phyloP scores from a whole-genome alignment of 2,797 vertebrate species.

The Calcarius lapponicus region DNA sequence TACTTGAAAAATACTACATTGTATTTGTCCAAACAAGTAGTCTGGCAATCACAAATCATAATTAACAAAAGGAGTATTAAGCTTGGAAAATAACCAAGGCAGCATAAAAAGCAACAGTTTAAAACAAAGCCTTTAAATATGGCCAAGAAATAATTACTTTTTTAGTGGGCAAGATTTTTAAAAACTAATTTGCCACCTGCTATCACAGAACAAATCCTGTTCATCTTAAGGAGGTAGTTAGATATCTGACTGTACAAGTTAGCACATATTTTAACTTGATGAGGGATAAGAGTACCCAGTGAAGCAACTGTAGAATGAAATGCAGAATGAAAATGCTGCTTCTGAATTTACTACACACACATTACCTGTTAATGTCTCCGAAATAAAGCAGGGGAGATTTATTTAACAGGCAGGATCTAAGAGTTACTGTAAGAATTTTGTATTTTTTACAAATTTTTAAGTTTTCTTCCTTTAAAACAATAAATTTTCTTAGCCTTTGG shows the following conservation, averaged over 20 bases:
- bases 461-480: background rate
- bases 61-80: background rate
- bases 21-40: background rate
- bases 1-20: background rate
- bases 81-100: background rate
- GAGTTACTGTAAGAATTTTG: background rate
- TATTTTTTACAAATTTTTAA: background rate
- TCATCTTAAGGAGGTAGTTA: background rate
- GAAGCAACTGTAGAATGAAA: background rate
- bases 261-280: background rate
- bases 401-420: background rate
- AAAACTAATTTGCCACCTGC: conserved; percentile 47
- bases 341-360: background rate
- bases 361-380: background rate
- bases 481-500: background rate
- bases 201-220: background rate
- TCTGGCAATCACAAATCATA: background rate
- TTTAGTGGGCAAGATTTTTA: background rate
- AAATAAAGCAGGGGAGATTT: background rate
- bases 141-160: background rate
- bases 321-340: background rate
- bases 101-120: conserved; percentile 1
- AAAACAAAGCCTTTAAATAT: background rate
- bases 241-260: background rate
- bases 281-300: background rate